Base-by-base conservation (phyloP, 2,797 vertebrate species). In the Periparus ater region DNA sequence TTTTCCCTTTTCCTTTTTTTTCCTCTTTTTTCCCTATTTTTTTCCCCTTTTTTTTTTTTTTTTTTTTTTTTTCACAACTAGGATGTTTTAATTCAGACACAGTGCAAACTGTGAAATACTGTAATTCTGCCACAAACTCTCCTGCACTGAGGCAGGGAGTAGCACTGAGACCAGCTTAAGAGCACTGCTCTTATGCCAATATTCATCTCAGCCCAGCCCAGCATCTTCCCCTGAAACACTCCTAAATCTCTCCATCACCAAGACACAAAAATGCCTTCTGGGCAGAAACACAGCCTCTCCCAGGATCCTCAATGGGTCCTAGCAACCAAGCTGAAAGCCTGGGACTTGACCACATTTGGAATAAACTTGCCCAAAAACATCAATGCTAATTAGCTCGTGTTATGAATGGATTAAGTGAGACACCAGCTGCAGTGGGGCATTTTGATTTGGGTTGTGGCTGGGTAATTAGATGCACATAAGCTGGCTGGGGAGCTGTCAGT, bases 341-440 rank as follows among this genome's bases (percentile, higher is more conserved):
- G 19, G 10, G 84, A 92, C 96, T 96, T 95, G 92, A 97, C 97
- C 95, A 95, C 88, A 94, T 91, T 96, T 89, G 91, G 93, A 96
- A 95, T 94, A 96, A 96, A 95, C 96, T 96, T 88, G 93, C 91
- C 93, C 76, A 47, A 72, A 72, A 97, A 76, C 95, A 95, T 96
- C 96, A 91, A 96, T 97, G 96, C 85, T 98, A 97, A 98, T 98
- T 96, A 96, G 93, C 94, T 96, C 22, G 8, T 91, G 95, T 97
- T 97, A 95, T 95, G 88, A 97, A 96, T 97, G 97, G 96, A 97
- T 98, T 97, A 97, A 97, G 95, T 76, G 77, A 97, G 95, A 97
- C 96, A 98, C 96, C 97, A 98, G 97, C 97, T 98, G 97, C 95
- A 93, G 32, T 2, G 47, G 88, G 88, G 85, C 76, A 96, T 97